These are phyloP conservation scores for Elgaria multicarinata DNA, from an alignment of 2,113 vertebrate genomes.

Conservation along the genomic window DNA sequence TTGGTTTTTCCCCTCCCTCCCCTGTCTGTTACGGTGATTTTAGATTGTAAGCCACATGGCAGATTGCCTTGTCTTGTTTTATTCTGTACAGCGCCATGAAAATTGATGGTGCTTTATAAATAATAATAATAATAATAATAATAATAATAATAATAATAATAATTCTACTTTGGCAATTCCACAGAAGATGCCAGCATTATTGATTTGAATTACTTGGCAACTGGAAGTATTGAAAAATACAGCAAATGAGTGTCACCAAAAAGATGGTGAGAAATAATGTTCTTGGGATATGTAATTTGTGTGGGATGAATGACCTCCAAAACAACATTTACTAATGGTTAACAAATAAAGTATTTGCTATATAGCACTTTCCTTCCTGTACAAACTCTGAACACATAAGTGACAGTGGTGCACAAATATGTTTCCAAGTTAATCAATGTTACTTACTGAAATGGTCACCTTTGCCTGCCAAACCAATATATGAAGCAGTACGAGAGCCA, in stretches of 20 bases:
- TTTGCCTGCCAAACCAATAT: background rate
- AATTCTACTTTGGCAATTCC: background rate
- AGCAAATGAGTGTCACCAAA: background rate
- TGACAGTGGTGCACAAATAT: background rate
- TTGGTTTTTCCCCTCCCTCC: too few species aligned
- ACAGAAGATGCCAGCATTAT: background rate
- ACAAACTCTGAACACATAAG: background rate
- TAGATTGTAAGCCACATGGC: too few species aligned
- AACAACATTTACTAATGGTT: background rate
- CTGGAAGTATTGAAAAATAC: background rate
- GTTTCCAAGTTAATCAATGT: slow-evolving; percentile 3
- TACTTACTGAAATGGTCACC: slow-evolving; percentile 6
- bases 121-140: too few species aligned
- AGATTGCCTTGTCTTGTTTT: too few species aligned
- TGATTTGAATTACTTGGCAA: background rate
- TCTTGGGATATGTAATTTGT: background rate
- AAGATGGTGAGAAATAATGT: background rate
- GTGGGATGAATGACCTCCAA: background rate
- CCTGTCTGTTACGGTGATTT: too few species aligned
- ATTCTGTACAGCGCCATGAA: too few species aligned
- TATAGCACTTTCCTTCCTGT: background rate
- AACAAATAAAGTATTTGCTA: background rate
- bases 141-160: too few species aligned
- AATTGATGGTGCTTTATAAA: too few species aligned
- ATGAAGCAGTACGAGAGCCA: background rate